These are phyloP conservation scores for Podiceps cristatus DNA, from an alignment of 2,113 vertebrate species.

Conservation along the genomic window DNA sequence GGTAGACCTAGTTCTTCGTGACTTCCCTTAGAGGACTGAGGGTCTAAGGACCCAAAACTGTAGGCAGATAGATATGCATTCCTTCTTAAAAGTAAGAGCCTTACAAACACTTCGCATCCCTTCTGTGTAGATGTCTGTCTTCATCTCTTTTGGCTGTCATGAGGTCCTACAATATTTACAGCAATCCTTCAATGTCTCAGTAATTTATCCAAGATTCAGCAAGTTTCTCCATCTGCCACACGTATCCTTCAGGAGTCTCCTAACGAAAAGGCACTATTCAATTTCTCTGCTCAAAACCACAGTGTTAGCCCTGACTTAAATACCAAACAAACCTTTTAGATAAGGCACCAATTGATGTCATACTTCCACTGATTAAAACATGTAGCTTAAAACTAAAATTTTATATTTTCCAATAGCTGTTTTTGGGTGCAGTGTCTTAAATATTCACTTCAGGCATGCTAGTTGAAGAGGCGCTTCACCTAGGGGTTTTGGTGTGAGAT, in stretches of 20 bases:
- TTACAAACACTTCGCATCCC: not conserved
- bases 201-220: not conserved
- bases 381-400: not conserved
- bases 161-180: slow-evolving; percentile 30
- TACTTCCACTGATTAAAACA: not conserved
- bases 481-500: not conserved
- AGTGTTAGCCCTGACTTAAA: not conserved
- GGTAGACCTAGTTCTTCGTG: not conserved
- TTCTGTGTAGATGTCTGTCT: not conserved
- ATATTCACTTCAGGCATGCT: not conserved
- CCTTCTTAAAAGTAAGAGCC: not conserved
- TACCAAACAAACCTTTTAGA: not conserved
- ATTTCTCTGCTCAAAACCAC: not conserved
- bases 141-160: not conserved
- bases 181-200: not conserved
- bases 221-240: not conserved
- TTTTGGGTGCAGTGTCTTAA: not conserved
- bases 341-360: not conserved
- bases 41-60: not conserved
- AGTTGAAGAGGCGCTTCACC: not conserved
- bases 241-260: not conserved
- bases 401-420: not conserved
- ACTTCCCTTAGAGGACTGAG: not conserved
- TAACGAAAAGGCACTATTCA: not conserved
- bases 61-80: not conserved